Conservation (phyloP, 2,888 invertebrate genomes). For the Hyppa rectilinea region DNA sequence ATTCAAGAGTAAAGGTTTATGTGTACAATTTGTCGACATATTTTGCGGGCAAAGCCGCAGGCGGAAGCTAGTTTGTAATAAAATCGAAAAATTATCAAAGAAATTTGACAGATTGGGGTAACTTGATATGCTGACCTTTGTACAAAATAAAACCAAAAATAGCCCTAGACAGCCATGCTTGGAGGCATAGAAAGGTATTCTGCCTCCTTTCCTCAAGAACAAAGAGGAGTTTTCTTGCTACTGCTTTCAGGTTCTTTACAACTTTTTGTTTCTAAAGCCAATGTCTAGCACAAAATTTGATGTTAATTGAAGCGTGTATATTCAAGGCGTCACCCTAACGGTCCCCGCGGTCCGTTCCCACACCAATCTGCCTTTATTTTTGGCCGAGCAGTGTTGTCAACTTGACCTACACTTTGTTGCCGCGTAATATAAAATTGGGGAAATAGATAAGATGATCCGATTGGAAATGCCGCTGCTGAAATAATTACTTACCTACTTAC, state of each 20-base stretch:
- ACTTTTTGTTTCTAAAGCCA: background rate
- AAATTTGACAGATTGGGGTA: too few species aligned
- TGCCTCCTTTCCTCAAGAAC: background rate
- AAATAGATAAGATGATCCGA: background rate
- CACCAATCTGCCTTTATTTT: conserved; percentile 50
- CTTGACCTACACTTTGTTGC: conserved; percentile 18
- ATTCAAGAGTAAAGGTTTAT: too few species aligned
- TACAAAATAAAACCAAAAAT: background rate
- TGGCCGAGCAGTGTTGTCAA: conserved; percentile 33
- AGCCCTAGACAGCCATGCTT: too few species aligned
- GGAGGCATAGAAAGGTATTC: too few species aligned
- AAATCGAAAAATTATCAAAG: too few species aligned
- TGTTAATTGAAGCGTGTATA: conserved; percentile 47
- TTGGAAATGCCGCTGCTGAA: background rate
- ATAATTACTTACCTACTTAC: background rate
- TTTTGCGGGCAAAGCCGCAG: too few species aligned
- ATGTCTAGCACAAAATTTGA: conserved; percentile 26
- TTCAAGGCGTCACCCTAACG: conserved; percentile 21
- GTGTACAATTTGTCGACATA: too few species aligned
- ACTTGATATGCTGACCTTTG: too few species aligned
- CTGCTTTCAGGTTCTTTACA: background rate
- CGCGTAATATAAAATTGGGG: conserved; percentile 16
- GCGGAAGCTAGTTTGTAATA: too few species aligned
- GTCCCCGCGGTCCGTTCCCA: conserved; percentile 32
- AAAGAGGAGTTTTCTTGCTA: too few species aligned